phyloP scores from a whole-genome alignment of 2,113 vertebrate species.

The Solea senegalensis region DNA sequence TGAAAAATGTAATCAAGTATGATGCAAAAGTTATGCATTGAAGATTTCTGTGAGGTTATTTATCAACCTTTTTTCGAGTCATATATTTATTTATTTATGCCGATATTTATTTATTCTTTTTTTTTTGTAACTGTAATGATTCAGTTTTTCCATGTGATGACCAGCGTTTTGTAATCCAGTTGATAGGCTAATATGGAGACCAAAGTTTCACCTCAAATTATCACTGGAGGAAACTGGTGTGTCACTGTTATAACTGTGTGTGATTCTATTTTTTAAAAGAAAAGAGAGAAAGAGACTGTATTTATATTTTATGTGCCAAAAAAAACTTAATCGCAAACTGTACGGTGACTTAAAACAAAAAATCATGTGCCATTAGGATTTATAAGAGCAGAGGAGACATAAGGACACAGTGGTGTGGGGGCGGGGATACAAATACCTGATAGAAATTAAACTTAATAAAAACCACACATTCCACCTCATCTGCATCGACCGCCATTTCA shows the following conservation, averaged over 20 bases:
- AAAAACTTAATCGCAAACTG: slow-evolving; percentile 71
- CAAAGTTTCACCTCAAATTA: slow-evolving; percentile 75
- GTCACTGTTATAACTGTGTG: slow-evolving; percentile 71
- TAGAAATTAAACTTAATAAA: slow-evolving; percentile 39
- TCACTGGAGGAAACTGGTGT: slow-evolving; percentile 66
- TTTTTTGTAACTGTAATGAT: slow-evolving; percentile 19
- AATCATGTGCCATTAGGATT: slow-evolving; percentile 62
- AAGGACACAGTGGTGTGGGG: slow-evolving; percentile 2
- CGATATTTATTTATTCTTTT: slow-evolving; percentile 54
- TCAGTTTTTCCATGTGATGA: slow-evolving; percentile 61
- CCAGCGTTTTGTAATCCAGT: slow-evolving; percentile 70
- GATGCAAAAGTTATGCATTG: slow-evolving; percentile 40
- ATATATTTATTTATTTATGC: slow-evolving; percentile 77
- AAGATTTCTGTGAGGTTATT: slow-evolving; percentile 49
- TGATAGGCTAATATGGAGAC: slow-evolving; percentile 64
- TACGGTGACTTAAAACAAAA: slow-evolving; percentile 55
- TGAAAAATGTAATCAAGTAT: slow-evolving; percentile 40
- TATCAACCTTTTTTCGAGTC: slow-evolving; percentile 45
- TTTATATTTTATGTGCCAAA: slow-evolving; percentile 81
- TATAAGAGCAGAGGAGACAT: slow-evolving; percentile 19
- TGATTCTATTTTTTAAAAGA: slow-evolving; percentile 50
- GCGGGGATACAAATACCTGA: background rate
- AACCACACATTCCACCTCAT: slow-evolving; percentile 74
- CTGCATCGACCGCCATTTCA: slow-evolving; percentile 54
- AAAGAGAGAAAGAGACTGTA: slow-evolving; percentile 57